phyloP scores from a whole-genome alignment of 2,888 invertebrate genomes.

The Drosophila mayaguana region DNA sequence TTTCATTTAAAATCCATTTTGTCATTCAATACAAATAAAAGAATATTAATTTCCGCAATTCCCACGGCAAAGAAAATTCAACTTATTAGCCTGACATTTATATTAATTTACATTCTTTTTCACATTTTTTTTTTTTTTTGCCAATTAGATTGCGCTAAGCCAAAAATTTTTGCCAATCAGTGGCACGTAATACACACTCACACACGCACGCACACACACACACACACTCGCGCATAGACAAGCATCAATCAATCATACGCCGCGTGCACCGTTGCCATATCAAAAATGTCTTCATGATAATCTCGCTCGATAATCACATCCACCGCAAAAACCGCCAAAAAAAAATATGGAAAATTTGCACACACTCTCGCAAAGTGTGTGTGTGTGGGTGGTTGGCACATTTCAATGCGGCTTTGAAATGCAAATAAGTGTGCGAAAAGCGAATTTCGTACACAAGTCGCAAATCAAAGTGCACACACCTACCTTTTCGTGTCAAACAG shows the following conservation, averaged over 20 bases:
- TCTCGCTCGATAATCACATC: conserved; percentile 58
- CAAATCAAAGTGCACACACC: conserved; percentile 58
- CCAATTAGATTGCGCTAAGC: conserved; percentile 38
- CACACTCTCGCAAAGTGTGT: neutral
- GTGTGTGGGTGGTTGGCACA: neutral
- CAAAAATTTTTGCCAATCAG: conserved; percentile 39
- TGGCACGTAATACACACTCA: conserved; percentile 32
- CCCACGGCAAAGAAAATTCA: conserved; percentile 33
- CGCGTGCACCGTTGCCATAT: conserved; percentile 51
- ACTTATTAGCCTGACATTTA: conserved; percentile 28
- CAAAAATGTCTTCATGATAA: conserved; percentile 52
- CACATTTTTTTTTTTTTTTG: conserved; percentile 21
- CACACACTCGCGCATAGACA: conserved; percentile 23
- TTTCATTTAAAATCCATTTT: neutral
- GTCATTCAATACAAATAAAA: neutral
- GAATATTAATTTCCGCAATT: conserved; percentile 11
- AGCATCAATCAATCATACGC: conserved; percentile 76
- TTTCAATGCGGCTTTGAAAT: conserved; percentile 66
- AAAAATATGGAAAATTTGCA: conserved; percentile 14
- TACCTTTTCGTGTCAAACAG: conserved; percentile 40
- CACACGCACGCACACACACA: conserved; percentile 9
- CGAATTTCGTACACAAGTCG: conserved; percentile 50
- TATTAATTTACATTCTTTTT: conserved; percentile 1
- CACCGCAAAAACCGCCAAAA: conserved; percentile 21
- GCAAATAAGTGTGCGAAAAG: conserved; percentile 67